Percentiles rank a stretch among this genome's conserved stretches.
Evolutionary conservation across 2,888 invertebrate species (phyloP).

Genomic region (Andrena hattorfiana): DNA sequence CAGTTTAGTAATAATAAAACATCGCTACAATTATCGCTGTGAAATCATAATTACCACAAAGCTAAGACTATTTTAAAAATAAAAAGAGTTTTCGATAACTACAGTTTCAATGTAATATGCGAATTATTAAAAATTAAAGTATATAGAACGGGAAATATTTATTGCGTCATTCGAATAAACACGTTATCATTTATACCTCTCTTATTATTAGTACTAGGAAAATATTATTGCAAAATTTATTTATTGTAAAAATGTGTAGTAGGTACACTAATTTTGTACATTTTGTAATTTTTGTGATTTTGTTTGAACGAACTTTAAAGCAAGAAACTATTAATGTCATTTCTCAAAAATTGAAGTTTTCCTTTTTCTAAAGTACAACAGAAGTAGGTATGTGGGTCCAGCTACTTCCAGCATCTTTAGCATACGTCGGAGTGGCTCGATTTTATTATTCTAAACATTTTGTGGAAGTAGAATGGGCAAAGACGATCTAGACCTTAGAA

Average conservation of each 20-base stretch:
- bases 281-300: background rate
- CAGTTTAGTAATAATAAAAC: slow-evolving; percentile 31
- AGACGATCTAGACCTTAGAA: slow-evolving; percentile 61
- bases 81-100: too few species aligned
- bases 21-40: background rate
- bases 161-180: too few species aligned
- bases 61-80: too few species aligned
- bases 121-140: too few species aligned
- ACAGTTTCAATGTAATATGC: too few species aligned
- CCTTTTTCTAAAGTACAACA: background rate
- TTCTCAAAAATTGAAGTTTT: background rate
- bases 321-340: background rate
- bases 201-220: too few species aligned
- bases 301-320: too few species aligned
- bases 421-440: slow-evolving; percentile 49
- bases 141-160: too few species aligned
- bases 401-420: slow-evolving; percentile 19
- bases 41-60: background rate
- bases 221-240: too few species aligned
- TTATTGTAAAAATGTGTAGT: background rate
- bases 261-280: too few species aligned
- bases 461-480: slow-evolving; percentile 24
- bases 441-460: slow-evolving; percentile 70
- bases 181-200: too few species aligned
- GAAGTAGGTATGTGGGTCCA: background rate